Evolutionary conservation across 2,113 vertebrate genomes (phyloP).

Genomic region (Lagopus muta): DNA sequence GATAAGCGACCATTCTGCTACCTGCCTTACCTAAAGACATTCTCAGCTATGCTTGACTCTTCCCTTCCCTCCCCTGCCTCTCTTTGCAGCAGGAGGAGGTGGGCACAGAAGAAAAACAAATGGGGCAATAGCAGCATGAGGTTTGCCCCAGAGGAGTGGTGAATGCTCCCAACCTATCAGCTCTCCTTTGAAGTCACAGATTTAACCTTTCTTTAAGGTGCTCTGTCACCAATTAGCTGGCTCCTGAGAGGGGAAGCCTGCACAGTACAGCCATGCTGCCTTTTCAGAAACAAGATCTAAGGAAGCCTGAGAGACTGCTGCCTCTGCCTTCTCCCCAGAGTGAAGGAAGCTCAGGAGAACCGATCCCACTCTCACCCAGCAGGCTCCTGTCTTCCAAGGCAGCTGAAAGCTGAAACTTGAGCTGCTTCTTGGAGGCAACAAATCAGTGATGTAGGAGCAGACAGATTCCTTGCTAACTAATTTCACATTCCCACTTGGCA

Average conservation of each 20-base stretch:
- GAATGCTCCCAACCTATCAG: not conserved
- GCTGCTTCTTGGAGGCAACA: not conserved
- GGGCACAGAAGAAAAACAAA: not conserved
- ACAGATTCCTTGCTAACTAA: not conserved
- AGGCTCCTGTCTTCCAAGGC: not conserved
- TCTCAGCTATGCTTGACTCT: not conserved
- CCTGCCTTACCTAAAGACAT: not conserved
- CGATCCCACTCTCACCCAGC: not conserved
- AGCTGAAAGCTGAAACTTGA: not conserved
- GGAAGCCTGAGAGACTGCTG: rapidly evolving
- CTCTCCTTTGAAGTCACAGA: not conserved
- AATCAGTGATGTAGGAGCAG: not conserved
- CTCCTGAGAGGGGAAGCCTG: rapidly evolving
- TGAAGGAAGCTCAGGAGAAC: not conserved
- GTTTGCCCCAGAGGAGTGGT: not conserved
- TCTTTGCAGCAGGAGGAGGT: not conserved
- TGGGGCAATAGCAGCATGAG: not conserved
- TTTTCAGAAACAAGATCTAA: not conserved
- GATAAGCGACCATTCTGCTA: not conserved
- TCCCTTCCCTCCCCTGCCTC: not conserved
- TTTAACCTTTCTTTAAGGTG: not conserved
- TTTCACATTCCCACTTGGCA: not conserved
- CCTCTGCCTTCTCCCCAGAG: not conserved
- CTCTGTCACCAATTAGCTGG: not conserved
- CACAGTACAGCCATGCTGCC: not conserved